Evolutionary conservation across 2,113 vertebrate species (phyloP).

Genomic region (Amphiprion percula): DNA sequence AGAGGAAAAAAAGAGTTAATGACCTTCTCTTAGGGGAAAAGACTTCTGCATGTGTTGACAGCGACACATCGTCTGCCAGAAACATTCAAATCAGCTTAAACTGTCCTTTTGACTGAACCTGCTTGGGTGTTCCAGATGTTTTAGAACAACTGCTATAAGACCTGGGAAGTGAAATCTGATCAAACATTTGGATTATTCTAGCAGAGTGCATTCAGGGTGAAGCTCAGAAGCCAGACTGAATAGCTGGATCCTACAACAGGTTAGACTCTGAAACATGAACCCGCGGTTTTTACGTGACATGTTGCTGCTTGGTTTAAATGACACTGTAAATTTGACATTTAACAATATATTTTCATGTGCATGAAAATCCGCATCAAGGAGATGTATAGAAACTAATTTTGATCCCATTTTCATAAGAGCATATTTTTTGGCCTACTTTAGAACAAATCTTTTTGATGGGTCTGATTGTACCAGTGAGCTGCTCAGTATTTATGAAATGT

Average conservation of each 20-base stretch:
- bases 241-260: constrained; percentile 10
- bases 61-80: constrained; percentile 20
- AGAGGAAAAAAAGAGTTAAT: constrained; percentile 8
- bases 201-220: constrained; percentile 20
- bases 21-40: constrained; percentile 26
- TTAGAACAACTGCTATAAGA: constrained; percentile 44
- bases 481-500: constrained; percentile 75
- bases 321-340: constrained; percentile 63
- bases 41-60: constrained; percentile 53
- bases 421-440: constrained; percentile 28
- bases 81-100: constrained; percentile 43
- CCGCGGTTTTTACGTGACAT: constrained; percentile 60
- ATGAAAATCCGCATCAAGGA: constrained; percentile 20
- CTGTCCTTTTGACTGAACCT: constrained; percentile 48
- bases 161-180: constrained; percentile 36
- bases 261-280: constrained; percentile 20
- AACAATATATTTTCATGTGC: constrained; percentile 57
- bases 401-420: constrained; percentile 10
- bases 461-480: constrained; percentile 51
- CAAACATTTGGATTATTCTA: constrained; percentile 19
- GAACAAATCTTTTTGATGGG: background rate
- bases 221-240: constrained; percentile 14
- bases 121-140: constrained; percentile 58
- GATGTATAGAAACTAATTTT: constrained; percentile 15
- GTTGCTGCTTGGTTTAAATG: constrained; percentile 77